Evolutionary conservation across 2,888 invertebrate species (phyloP).

Genomic region (Drosophila kanekoi): DNA sequence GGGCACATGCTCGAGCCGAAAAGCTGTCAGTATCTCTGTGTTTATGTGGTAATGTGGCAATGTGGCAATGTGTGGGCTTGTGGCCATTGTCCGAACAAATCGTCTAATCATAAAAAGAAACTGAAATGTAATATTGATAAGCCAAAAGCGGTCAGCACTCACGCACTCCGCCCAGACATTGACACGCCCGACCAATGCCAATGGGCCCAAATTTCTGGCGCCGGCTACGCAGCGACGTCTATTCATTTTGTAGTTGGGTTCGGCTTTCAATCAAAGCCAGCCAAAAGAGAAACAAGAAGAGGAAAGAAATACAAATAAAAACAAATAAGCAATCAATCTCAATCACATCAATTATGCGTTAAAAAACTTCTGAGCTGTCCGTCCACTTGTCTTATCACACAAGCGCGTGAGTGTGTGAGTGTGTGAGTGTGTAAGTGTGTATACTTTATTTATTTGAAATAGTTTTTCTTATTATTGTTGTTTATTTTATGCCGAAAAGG

Average conservation of each 20-base stretch:
- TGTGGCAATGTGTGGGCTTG: constrained; percentile 36
- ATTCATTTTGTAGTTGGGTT: constrained; percentile 23
- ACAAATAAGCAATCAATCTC: constrained; percentile 79
- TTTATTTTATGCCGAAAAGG: constrained; percentile 37
- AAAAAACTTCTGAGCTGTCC: constrained; percentile 66
- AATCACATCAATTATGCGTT: constrained; percentile 80
- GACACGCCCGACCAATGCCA: constrained; percentile 40
- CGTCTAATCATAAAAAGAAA: constrained; percentile 49
- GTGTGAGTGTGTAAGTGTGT: not conserved
- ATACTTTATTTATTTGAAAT: constrained; percentile 27
- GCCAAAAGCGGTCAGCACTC: constrained; percentile 67
- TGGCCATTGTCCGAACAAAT: constrained; percentile 49
- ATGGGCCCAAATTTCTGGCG: constrained; percentile 59
- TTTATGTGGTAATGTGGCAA: constrained; percentile 30
- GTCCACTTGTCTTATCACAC: constrained; percentile 62
- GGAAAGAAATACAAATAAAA: constrained; percentile 15
- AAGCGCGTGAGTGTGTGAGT: not conserved
- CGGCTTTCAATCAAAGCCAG: constrained; percentile 54
- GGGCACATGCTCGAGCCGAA: not conserved
- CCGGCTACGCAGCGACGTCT: too few relatives aligned
- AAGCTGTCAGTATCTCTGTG: constrained; percentile 23
- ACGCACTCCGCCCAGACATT: too few relatives aligned
- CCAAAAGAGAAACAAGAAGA: constrained; percentile 4
- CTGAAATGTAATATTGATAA: constrained; percentile 78
- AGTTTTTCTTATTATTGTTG: constrained; percentile 8